Conservation (phyloP, 2,797 vertebrate species). For the Tapera naevia region DNA sequence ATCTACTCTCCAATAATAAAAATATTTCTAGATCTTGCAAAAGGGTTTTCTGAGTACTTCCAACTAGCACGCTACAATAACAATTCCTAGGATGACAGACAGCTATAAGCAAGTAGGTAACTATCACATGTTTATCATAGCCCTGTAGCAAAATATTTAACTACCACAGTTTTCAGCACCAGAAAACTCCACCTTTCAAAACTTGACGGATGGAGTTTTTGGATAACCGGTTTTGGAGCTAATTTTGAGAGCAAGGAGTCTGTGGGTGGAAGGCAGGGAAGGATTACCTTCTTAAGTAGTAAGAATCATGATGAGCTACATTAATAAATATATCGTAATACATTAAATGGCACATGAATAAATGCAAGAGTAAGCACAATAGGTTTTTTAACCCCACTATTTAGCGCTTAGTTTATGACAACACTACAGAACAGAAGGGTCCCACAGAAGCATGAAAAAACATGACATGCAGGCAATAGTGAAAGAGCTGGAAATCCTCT, state of each 20-base stretch:
- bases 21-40: neutral
- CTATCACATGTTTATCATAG: neutral
- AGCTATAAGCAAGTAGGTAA: neutral
- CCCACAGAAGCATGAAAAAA: neutral
- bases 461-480: neutral
- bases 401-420: neutral
- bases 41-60: neutral
- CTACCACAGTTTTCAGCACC: neutral
- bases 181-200: neutral
- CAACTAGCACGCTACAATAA: neutral
- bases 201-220: neutral
- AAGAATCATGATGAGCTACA: neutral
- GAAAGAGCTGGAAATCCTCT: neutral
- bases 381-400: neutral
- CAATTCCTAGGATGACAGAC: neutral
- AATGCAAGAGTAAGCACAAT: neutral
- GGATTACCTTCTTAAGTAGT: neutral
- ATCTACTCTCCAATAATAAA: neutral
- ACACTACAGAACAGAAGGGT: neutral
- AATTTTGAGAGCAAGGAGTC: neutral
- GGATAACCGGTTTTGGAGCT: neutral
- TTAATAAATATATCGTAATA: slow-evolving; percentile 15
- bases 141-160: neutral
- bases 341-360: neutral
- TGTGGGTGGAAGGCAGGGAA: neutral